Evolutionary conservation across 2,113 vertebrate genomes (phyloP), one percentile per base, ranked within the genome.

Genomic region (Megaceryle maxima): DNA sequence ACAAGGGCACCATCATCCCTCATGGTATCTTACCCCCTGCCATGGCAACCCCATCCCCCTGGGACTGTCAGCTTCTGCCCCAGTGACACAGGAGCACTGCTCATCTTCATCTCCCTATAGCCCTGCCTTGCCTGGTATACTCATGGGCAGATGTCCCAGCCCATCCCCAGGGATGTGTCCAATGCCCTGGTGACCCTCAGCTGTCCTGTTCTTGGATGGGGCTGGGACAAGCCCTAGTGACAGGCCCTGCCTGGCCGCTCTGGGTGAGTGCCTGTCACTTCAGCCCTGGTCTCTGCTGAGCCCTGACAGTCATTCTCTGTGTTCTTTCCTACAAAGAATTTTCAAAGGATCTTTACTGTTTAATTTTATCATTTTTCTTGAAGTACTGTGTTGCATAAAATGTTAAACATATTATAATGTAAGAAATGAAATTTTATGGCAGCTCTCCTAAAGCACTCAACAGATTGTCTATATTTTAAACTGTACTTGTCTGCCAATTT

Each of bases 401-500:
- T 89, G 87, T 90, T 94, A 80, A 94, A 86, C 62, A 67, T 90
- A 83, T 89, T 93, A 77, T 90, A 92, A 95, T 91, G 67, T 56
- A 90, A 94, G 95, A 90, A 96, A 90, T 88, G 31, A 90, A 93
- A 93, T 94, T 91, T 95, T 93, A 94, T 96, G 94, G 88, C 94
- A 96, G 79, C 93, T 92, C 80, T 94, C 83, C 92, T 95, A 88
- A 92, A 90, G 70, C 76, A 59, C 85, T 95, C 87, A 95, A 95
- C 97, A 97, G 94, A 97, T 97, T 97, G 96, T 84, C 95, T 91
- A 72, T 96, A 96, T 97, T 96, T 96, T 97, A 94, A 97, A 86
- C 76, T 60, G 60, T 48, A 81, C 92, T 90, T 96, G 95, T 96
- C 94, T 97, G 96, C 94, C 97, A 97, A 96, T 95, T 96, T 96